These are phyloP conservation scores for Drosophila phalerata DNA, from an alignment of 2,888 invertebrate genomes.

Conservation along the genomic window DNA sequence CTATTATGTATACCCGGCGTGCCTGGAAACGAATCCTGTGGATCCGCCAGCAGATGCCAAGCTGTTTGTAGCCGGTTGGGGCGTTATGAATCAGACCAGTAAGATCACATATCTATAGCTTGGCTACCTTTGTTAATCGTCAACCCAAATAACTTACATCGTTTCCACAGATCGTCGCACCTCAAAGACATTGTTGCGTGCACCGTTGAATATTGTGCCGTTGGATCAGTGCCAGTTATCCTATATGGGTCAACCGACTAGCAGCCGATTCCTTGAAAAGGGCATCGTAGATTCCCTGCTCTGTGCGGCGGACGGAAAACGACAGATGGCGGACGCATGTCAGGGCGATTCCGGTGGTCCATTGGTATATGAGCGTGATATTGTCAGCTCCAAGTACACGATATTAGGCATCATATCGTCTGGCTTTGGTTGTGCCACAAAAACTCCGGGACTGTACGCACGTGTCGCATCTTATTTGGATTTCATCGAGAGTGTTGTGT, in stretches of 20 bases:
- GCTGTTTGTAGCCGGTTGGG: constrained; percentile 83
- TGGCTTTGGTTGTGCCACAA: constrained; percentile 81
- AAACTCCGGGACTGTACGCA: constrained; percentile 82
- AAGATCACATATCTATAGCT: constrained; percentile 28
- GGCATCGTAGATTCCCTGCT: constrained; percentile 68
- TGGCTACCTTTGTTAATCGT: not conserved
- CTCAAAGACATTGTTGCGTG: constrained; percentile 74
- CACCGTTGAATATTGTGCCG: constrained; percentile 63
- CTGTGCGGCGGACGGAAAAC: constrained; percentile 70
- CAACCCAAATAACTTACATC: not conserved
- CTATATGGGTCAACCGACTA: constrained; percentile 37
- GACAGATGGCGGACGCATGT: constrained; percentile 76
- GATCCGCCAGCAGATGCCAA: constrained; percentile 64
- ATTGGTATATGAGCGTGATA: constrained; percentile 67
- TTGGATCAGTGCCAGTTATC: constrained; percentile 65
- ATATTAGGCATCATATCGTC: constrained; percentile 81
- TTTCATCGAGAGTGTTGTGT: constrained; percentile 82
- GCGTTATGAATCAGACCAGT: constrained; percentile 74
- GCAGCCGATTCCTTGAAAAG: constrained; percentile 43
- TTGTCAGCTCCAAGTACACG: constrained; percentile 54
- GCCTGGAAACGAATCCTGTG: constrained; percentile 62
- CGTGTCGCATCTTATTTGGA: constrained; percentile 82
- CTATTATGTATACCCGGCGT: constrained; percentile 66
- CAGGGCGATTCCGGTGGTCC: constrained; percentile 84
- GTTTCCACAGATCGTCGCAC: constrained; percentile 32